A percentile compares a stretch with the other conserved stretches of the same genome.
Conservation (phyloP, 35 echinoderm and acorn worm genomes). For the Nesometra sesokonis region DNA sequence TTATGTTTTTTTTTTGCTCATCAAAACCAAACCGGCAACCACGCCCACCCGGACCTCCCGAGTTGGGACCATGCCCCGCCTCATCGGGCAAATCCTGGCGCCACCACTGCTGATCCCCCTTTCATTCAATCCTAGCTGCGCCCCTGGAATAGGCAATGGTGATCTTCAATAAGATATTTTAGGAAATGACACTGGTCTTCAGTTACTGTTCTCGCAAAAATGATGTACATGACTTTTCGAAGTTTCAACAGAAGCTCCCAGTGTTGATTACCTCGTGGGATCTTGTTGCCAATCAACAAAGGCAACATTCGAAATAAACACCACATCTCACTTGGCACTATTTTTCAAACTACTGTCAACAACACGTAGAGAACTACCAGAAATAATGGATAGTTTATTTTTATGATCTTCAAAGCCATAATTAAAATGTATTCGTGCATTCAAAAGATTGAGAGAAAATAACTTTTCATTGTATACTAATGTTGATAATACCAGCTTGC, state of each 20-base stretch:
- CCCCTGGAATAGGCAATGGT: background rate
- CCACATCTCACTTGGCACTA: no score
- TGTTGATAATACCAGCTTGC: conserved; percentile 1
- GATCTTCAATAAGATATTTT: background rate
- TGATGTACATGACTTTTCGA: background rate
- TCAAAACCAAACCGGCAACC: no score
- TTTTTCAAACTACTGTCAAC: no score
- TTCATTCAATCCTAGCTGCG: no score
- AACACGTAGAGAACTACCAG: background rate
- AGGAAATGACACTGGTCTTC: background rate
- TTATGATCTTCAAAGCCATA: conserved; percentile 28
- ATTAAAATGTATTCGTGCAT: background rate
- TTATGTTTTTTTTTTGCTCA: no score
- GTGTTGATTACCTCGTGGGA: conserved; percentile 3
- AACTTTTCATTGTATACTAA: conserved; percentile 7
- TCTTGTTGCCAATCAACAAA: background rate
- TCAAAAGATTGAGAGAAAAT: background rate
- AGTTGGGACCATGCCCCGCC: no score
- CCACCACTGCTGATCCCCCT: no score
- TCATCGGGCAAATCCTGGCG: no score
- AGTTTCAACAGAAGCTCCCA: background rate
- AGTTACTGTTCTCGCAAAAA: background rate
- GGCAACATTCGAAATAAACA: background rate
- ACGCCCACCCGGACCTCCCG: no score
- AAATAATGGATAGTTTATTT: background rate